Conservation (phyloP, 2,888 invertebrate genomes). For the Coronaproctus castanopsis region DNA sequence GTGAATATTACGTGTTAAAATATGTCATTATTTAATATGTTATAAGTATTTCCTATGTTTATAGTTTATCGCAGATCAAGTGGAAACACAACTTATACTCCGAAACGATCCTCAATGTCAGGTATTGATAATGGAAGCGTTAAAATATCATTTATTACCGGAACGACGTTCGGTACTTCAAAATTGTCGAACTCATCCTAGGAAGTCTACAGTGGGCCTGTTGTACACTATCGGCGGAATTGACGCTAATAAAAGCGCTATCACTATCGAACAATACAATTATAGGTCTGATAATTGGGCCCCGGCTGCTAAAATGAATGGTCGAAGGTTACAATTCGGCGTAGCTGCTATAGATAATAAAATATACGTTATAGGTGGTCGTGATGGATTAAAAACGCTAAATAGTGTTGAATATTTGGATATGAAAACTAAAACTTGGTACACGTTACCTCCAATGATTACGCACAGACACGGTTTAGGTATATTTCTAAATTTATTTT, state of each 20-base stretch:
- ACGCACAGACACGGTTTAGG: conserved; percentile 40
- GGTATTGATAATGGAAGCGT: conserved; percentile 75
- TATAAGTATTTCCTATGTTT: conserved; percentile 19
- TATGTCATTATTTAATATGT: too few species aligned
- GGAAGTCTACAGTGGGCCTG: conserved; percentile 78
- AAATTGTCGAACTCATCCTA: conserved; percentile 60
- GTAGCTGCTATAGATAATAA: conserved; percentile 67
- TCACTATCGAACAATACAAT: conserved; percentile 76
- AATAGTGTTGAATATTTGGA: conserved; percentile 40
- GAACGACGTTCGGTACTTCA: conserved; percentile 58
- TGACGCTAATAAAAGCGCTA: conserved; percentile 77
- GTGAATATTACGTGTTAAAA: not conserved
- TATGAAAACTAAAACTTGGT: conserved; percentile 50
- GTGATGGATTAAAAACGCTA: conserved; percentile 84
- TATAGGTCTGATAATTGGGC: conserved; percentile 60
- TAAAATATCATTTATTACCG: conserved; percentile 79
- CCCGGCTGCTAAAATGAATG: conserved; percentile 53
- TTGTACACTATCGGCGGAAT: conserved; percentile 78
- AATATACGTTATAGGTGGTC: conserved; percentile 69
- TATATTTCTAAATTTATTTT: not conserved
- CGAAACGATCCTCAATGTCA: conserved; percentile 51
- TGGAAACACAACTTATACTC: conserved; percentile 43
- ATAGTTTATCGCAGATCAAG: conserved; percentile 71
- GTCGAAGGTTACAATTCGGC: conserved; percentile 71
- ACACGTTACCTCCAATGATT: conserved; percentile 64